Base-by-base conservation (phyloP, 2,797 vertebrate genomes). In the Protosalanx chinensis region DNA sequence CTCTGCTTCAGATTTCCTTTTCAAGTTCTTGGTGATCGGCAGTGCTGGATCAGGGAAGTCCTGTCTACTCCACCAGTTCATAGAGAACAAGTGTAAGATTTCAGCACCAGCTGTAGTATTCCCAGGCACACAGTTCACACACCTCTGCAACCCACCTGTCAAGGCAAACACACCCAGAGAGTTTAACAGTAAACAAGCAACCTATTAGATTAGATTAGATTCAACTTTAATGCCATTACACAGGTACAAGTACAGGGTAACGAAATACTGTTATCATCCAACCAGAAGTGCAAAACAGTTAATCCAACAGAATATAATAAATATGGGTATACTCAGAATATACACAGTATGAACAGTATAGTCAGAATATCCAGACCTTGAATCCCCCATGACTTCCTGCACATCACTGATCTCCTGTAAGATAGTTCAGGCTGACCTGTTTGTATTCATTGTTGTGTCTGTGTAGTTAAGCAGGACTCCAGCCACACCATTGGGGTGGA, bases 1-100 rank as follows among this genome's bases (percentile, higher is more conserved):
- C 60, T 60, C 60, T 73, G 60, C 46, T 76, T 76, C 84, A 94
- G 93, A 94, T 88, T 94, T 94, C 85, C 92, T 94, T 77, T 94
- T 94, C 86, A 94, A 94, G 86, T 94, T 94, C 88, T 90, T 94
- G 74, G 93, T 94, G 84, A 94, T 94, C 46, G 93, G 93, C 81
- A 94, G 93, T 61, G 93, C 93, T 0, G 93, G 93, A 61, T 92
- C 93, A 2, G 93, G 93, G 72, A 94, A 94, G 72, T 94, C 93
- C 84, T 94, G 93, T 85, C 91, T 94, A 33, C 92, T 94, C 69
- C 93, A 94, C 75, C 93, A 94, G 85, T 94, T 94, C 83, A 94
- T 94, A 56, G 93, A 94, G 75, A 94, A 89, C 85, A 94, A 94
- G 82, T 94, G 93, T 94, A 84, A 91, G 20, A 60, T 23, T 8